Percentiles rank a stretch among this genome's conserved stretches.
These are phyloP conservation scores for Caranx ignobilis DNA, from an alignment of 2,113 vertebrate species.

Conservation along the genomic window DNA sequence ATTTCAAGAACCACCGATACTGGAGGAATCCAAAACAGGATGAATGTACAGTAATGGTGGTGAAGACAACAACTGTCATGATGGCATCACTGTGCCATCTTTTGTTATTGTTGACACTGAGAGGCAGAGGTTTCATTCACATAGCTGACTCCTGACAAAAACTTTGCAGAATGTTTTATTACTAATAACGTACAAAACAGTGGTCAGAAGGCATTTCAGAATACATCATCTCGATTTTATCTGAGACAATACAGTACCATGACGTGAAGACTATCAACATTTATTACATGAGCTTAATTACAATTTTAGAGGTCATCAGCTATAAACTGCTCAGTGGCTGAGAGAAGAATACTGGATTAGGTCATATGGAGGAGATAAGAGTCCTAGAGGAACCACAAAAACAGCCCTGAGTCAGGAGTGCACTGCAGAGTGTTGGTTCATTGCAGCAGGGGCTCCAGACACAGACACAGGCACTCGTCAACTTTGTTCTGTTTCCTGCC, in stretches of 20 bases:
- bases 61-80: no score
- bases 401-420: neutral
- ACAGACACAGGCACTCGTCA: neutral
- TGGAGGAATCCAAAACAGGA: no score
- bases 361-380: neutral
- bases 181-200: conserved; percentile 69
- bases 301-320: neutral
- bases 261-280: conserved; percentile 11
- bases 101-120: no score
- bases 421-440: neutral
- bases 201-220: conserved; percentile 41
- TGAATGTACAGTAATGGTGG: no score
- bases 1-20: no score
- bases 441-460: neutral
- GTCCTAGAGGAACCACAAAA: neutral
- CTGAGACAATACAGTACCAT: conserved; percentile 34
- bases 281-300: conserved; percentile 7
- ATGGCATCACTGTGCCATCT: no score
- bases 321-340: neutral
- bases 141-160: neutral
- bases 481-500: neutral
- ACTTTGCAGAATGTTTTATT: conserved; percentile 57
- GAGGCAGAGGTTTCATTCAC: no score
- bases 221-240: conserved; percentile 28
- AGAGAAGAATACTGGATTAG: neutral